Evolutionary conservation across 2,113 vertebrate genomes (phyloP).

Genomic region (Erythrolamprus reginae): DNA sequence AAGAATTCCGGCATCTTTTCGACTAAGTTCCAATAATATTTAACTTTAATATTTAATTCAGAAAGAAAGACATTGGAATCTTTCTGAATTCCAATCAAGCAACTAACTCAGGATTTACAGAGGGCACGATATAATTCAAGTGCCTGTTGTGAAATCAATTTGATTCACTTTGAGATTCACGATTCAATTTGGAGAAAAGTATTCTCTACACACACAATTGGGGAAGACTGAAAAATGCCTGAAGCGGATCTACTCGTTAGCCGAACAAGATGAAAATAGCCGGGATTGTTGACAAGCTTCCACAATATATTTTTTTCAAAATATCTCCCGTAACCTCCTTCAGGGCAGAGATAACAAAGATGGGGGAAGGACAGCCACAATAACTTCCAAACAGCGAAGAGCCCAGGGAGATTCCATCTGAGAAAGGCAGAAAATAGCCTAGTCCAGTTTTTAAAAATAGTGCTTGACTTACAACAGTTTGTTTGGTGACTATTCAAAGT

Average conservation of each 20-base stretch:
- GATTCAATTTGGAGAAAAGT: background rate
- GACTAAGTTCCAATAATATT: too few species aligned
- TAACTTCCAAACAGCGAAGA: background rate
- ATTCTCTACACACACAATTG: background rate
- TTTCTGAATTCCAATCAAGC: background rate
- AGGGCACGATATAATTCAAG: background rate
- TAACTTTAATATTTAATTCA: too few species aligned
- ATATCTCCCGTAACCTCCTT: background rate
- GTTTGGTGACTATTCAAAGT: too few species aligned
- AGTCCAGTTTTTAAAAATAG: background rate
- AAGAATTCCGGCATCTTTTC: too few species aligned
- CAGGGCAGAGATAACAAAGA: background rate
- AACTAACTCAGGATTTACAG: background rate
- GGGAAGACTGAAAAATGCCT: background rate
- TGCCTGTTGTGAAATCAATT: background rate
- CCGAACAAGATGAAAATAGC: background rate
- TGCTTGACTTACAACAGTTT: too few species aligned
- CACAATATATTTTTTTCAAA: background rate
- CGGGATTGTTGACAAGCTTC: background rate
- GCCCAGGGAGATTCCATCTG: background rate
- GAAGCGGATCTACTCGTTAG: background rate
- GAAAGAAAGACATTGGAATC: too few species aligned
- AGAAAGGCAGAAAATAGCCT: background rate
- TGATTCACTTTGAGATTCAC: background rate
- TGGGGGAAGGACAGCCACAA: background rate